These are phyloP conservation scores for Pelodytes ibericus DNA, from an alignment of 2,797 vertebrate species.

Conservation along the genomic window DNA sequence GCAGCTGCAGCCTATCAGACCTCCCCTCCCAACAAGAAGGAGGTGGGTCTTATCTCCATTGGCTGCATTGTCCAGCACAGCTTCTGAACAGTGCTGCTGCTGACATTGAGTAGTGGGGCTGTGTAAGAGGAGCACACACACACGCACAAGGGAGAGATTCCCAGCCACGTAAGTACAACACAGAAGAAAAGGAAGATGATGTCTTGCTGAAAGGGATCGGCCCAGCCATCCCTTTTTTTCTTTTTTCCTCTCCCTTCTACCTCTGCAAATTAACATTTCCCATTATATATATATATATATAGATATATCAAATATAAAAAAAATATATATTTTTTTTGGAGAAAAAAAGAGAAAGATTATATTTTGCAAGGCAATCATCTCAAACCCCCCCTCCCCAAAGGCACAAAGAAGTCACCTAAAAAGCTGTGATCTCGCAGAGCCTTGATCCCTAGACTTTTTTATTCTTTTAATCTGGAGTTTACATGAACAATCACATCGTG, in stretches of 20 bases:
- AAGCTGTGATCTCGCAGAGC: constrained; percentile 49
- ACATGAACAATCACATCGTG: constrained; percentile 25
- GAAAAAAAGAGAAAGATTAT: constrained; percentile 11
- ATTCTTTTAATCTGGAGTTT: constrained; percentile 23
- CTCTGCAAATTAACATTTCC: constrained; percentile 22
- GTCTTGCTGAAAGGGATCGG: constrained; percentile 86
- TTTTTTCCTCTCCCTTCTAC: constrained; percentile 35
- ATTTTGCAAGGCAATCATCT: constrained; percentile 62
- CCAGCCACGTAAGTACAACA: constrained; percentile 88
- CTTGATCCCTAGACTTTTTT: background rate
- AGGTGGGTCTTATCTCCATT: constrained; percentile 64
- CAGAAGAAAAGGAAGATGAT: constrained; percentile 79
- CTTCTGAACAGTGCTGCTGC: constrained; percentile 70
- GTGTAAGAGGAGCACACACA: constrained; percentile 61
- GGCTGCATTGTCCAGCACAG: constrained; percentile 63
- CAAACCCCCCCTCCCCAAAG: constrained; percentile 59
- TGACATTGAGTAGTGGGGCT: constrained; percentile 70
- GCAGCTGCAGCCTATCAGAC: constrained; percentile 69
- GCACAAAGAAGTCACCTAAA: constrained; percentile 59
- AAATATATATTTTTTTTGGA: background rate
- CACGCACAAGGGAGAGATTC: constrained; percentile 74
- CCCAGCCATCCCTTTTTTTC: constrained; percentile 74
- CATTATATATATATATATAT: background rate
- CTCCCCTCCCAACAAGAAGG: constrained; percentile 61
- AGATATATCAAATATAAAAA: background rate